Conservation (phyloP, 2,888 invertebrate species). For the Galeopsomyia nigrocyanea region DNA sequence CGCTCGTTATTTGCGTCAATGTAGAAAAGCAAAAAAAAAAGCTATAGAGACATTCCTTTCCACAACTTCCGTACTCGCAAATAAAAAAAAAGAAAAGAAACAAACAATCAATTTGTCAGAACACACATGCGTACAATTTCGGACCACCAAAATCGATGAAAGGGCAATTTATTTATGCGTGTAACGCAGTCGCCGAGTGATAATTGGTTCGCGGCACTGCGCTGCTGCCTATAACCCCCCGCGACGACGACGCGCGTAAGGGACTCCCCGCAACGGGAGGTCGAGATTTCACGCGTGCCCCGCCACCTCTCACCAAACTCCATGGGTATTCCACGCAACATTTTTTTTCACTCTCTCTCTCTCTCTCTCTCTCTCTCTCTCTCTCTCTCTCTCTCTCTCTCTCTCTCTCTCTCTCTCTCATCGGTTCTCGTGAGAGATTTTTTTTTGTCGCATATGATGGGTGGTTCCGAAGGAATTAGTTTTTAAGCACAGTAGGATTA, state of each 20-base stretch:
- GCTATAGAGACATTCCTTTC: no score
- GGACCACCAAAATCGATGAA: no score
- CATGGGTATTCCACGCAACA: constrained; percentile 15
- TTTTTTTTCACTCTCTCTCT: constrained; percentile 5
- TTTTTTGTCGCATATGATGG: constrained; percentile 5
- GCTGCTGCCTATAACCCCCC: constrained; percentile 29
- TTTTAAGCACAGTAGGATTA: constrained; percentile 23
- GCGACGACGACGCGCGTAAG: neutral
- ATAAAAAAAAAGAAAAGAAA: no score
- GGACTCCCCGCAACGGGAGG: constrained; percentile 27
- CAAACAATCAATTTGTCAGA: no score
- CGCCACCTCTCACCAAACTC: neutral
- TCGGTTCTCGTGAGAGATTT: constrained; percentile 32
- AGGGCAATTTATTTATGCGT: no score
- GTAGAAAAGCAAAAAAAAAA: no score
- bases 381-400: constrained; percentile 7
- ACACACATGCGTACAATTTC: no score
- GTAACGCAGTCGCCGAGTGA: neutral
- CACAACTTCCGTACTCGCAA: no score
- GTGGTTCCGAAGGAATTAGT: constrained; percentile 20
- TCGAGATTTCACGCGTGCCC: constrained; percentile 24
- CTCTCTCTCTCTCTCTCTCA: neutral
- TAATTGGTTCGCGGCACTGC: constrained; percentile 16
- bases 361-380: neutral
- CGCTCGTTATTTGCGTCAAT: no score